Conservation (phyloP, 2,888 invertebrate genomes). For the Dasysyrphus tricinctus region DNA sequence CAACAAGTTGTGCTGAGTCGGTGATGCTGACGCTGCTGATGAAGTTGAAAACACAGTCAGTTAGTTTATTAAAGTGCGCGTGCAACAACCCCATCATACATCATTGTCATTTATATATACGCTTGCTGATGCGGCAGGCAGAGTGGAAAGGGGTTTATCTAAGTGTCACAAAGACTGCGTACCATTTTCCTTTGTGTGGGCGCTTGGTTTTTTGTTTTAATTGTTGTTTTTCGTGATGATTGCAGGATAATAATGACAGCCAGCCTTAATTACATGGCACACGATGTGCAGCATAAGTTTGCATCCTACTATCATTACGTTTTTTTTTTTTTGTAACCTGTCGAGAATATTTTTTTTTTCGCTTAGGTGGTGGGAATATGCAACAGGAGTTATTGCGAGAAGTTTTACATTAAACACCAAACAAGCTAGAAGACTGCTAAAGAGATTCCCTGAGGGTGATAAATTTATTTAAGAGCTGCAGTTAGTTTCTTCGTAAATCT, state of each 20-base stretch:
- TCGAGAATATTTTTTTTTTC: constrained; percentile 11
- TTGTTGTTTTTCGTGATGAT: constrained; percentile 46
- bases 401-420: constrained; percentile 62
- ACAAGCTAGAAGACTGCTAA: not conserved
- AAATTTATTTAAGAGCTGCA: constrained; percentile 64
- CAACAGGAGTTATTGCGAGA: constrained; percentile 59
- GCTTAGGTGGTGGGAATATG: not conserved
- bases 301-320: constrained; percentile 10
- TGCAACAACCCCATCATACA: constrained; percentile 68
- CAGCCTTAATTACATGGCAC: constrained; percentile 67
- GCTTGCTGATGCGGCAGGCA: not conserved
- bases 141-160: not conserved
- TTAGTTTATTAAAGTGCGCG: constrained; percentile 70
- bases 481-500: constrained; percentile 50
- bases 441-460: constrained; percentile 37
- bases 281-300: constrained; percentile 51
- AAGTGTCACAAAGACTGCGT: constrained; percentile 68
- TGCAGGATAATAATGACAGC: constrained; percentile 61
- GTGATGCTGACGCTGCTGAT: constrained; percentile 19
- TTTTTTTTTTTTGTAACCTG: not conserved
- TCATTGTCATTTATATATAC: constrained; percentile 50
- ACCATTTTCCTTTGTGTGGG: constrained; percentile 49
- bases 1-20: constrained; percentile 49
- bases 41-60: constrained; percentile 42
- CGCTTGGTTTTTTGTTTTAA: constrained; percentile 39